These are phyloP conservation scores for Armadillidium nasatum DNA, from an alignment of 1,140 invertebrate genomes.

Conservation along the genomic window DNA sequence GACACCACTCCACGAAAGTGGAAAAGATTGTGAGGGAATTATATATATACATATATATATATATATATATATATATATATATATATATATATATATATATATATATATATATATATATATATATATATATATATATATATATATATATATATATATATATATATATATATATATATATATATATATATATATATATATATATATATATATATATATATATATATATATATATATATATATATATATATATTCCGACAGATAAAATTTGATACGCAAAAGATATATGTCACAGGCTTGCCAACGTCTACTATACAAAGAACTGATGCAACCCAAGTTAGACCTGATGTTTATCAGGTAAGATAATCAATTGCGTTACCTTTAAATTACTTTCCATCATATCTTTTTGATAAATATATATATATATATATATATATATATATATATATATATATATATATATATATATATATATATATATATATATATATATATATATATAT, in stretches of 20 bases:
- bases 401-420: too few relatives aligned
- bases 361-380: too few relatives aligned
- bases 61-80: too few relatives aligned
- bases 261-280: slow-evolving; percentile 36
- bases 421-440: too few relatives aligned
- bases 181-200: background rate
- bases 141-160: background rate
- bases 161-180: background rate
- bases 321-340: slow-evolving; percentile 22
- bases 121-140: background rate
- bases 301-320: slow-evolving; percentile 29
- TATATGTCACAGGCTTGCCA: slow-evolving; percentile 31
- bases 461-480: too few relatives aligned
- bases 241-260: slow-evolving; percentile 23
- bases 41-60: too few relatives aligned
- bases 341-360: slow-evolving; percentile 33
- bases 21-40: background rate
- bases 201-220: background rate
- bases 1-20: too few relatives aligned
- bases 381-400: too few relatives aligned
- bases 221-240: background rate
- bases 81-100: too few relatives aligned
- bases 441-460: too few relatives aligned
- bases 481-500: too few relatives aligned
- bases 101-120: background rate